Conservation (phyloP, 2,888 invertebrate species). For the Archips xylosteana region DNA sequence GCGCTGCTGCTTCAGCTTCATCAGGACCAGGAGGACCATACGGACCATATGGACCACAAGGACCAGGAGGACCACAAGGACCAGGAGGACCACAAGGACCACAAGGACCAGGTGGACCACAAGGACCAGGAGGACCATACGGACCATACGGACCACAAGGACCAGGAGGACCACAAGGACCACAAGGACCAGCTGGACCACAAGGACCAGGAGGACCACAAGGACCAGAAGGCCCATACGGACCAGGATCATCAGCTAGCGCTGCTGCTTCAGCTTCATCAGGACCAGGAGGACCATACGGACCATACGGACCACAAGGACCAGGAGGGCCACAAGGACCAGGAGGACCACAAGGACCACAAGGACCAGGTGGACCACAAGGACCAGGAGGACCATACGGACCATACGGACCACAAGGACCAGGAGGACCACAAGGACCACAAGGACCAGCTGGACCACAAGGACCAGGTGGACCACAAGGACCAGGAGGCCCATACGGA, state of each 20-base stretch:
- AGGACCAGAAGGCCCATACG: slow-evolving; percentile 10
- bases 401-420: slow-evolving; percentile 1
- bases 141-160: slow-evolving; percentile 23
- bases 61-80: background rate
- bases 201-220: slow-evolving; percentile 12
- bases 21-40: background rate
- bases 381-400: slow-evolving; percentile 13
- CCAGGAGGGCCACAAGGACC: slow-evolving; percentile 10
- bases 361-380: background rate
- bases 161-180: slow-evolving; percentile 22
- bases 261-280: slow-evolving; percentile 5
- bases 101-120: background rate
- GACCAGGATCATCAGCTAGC: slow-evolving; percentile 12
- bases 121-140: slow-evolving; percentile 31
- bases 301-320: slow-evolving; percentile 9
- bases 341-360: background rate
- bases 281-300: slow-evolving; percentile 12
- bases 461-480: slow-evolving; percentile 22
- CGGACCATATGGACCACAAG: slow-evolving; percentile 19
- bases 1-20: background rate
- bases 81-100: slow-evolving; percentile 9
- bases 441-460: slow-evolving; percentile 23
- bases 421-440: slow-evolving; percentile 9
- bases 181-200: slow-evolving; percentile 20
- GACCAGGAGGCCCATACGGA: slow-evolving; percentile 35